A percentile compares a stretch with the other conserved stretches of the same genome.
Conservation (phyloP, 2,113 vertebrate species). For the Erythrocercus mccallii region DNA sequence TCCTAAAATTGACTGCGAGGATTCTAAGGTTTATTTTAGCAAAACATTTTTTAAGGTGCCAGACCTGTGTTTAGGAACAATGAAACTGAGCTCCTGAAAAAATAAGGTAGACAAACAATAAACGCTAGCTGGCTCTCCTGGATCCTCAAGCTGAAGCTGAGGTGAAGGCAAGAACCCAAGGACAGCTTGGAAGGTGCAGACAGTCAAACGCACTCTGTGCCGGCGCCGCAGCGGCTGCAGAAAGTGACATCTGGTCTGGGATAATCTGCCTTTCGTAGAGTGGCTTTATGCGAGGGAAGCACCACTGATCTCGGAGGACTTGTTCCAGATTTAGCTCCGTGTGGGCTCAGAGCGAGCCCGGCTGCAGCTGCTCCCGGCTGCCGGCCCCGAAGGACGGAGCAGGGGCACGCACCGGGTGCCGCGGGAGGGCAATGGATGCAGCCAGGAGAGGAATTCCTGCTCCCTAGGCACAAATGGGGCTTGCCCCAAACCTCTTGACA, state of each 20-base stretch:
- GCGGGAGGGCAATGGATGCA: accelerated
- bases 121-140: not conserved
- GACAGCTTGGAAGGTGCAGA: not conserved
- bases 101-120: not conserved
- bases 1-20: not conserved
- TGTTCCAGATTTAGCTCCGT: slow-evolving; percentile 42
- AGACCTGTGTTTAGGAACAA: not conserved
- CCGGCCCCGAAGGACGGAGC: accelerated
- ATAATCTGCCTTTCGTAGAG: not conserved
- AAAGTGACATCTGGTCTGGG: slow-evolving; percentile 34
- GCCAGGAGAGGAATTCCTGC: not conserved
- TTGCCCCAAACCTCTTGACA: accelerated
- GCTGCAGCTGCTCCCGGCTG: not conserved
- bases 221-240: not conserved
- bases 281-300: not conserved
- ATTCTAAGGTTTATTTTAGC: not conserved
- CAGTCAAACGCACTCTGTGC: accelerated
- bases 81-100: not conserved
- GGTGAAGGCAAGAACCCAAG: not conserved
- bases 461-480: not conserved
- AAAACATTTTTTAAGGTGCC: not conserved
- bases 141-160: not conserved
- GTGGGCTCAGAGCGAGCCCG: not conserved
- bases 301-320: not conserved
- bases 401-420: accelerated